Evolutionary conservation across 2,797 vertebrate genomes (phyloP).

Genomic region (Myotis vivesi): DNA sequence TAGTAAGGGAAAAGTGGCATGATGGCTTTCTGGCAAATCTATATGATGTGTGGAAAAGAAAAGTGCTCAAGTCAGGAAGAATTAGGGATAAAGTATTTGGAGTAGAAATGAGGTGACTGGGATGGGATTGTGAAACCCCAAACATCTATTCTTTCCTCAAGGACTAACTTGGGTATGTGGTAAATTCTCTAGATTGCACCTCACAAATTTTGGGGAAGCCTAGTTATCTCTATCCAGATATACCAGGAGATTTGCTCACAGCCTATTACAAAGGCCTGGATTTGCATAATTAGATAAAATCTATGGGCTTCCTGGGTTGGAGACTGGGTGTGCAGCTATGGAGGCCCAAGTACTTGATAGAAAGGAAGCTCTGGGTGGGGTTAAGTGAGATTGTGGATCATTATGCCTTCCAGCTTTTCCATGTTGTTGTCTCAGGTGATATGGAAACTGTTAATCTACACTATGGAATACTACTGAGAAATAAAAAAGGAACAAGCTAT

Average conservation of each 20-base stretch:
- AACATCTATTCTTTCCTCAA: background rate
- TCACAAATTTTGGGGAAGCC: background rate
- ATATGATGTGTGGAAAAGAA: background rate
- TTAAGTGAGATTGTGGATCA: constrained; percentile 88
- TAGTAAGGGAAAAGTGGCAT: background rate
- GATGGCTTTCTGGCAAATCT: background rate
- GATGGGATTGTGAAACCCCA: background rate
- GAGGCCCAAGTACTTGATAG: constrained; percentile 76
- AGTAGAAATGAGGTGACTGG: background rate
- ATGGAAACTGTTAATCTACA: constrained; percentile 81
- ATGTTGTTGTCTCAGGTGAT: constrained; percentile 88
- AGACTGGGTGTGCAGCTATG: constrained; percentile 81
- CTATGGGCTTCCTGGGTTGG: constrained; percentile 89
- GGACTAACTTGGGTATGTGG: background rate
- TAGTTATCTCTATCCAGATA: background rate
- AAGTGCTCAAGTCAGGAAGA: background rate
- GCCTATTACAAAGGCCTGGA: background rate
- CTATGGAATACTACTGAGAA: background rate
- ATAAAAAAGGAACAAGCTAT: background rate
- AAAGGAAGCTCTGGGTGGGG: constrained; percentile 82
- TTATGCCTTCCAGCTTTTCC: constrained; percentile 88
- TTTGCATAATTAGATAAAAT: constrained; percentile 84
- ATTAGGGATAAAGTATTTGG: background rate
- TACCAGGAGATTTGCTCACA: background rate
- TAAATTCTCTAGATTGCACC: background rate